Evolutionary conservation across 2,113 vertebrate genomes (phyloP).

Genomic region (Trinectes maculatus): DNA sequence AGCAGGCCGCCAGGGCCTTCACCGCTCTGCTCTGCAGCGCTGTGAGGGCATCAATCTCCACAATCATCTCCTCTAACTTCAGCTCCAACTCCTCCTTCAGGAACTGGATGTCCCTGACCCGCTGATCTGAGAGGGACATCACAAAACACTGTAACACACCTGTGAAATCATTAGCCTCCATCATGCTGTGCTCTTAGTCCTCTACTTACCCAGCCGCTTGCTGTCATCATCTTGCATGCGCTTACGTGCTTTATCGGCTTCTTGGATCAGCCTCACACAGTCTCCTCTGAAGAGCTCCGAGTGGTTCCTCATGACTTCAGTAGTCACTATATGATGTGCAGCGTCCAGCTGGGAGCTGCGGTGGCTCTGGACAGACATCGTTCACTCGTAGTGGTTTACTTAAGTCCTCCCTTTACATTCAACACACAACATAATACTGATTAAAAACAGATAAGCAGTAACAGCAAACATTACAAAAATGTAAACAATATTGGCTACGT

Average conservation of each 20-base stretch:
- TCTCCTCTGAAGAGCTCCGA: conserved; percentile 84
- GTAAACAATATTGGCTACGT: no score
- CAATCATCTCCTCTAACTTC: conserved; percentile 85
- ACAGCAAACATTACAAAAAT: no score
- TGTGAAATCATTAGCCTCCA: neutral
- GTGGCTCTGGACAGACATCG: neutral
- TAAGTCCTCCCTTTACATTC: no score
- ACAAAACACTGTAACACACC: neutral
- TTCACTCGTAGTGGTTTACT: no score
- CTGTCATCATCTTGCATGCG: conserved; percentile 85
- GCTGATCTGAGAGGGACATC: conserved; percentile 82
- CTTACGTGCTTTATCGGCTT: conserved; percentile 84
- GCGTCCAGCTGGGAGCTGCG: neutral
- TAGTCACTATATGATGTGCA: no score
- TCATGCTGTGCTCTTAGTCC: no score
- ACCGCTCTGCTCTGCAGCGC: conserved; percentile 79
- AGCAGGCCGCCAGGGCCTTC: conserved; percentile 84
- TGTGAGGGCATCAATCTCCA: conserved; percentile 83
- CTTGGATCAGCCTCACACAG: conserved; percentile 84
- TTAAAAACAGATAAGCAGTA: no score
- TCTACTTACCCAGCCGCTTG: conserved; percentile 86
- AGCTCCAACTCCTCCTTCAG: conserved; percentile 88
- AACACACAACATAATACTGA: no score
- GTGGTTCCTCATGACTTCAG: conserved; percentile 80
- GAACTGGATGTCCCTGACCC: conserved; percentile 87